phyloP scores from a whole-genome alignment of 2,888 invertebrate species.

The Leistus spinibarbis region DNA sequence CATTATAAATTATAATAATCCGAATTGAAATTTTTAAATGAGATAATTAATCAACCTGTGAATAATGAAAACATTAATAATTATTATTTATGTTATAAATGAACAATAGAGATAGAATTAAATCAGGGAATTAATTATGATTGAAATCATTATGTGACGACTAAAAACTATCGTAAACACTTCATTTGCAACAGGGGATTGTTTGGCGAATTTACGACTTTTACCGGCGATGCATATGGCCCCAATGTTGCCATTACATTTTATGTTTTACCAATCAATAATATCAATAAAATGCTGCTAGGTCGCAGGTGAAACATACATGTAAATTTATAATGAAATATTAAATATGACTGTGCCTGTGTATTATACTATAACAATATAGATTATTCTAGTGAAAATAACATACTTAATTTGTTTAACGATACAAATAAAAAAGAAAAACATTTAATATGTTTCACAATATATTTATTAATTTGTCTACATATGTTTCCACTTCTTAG shows the following conservation, averaged over 20 bases:
- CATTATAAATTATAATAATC: background rate
- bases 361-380: too few relatives aligned
- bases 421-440: too few relatives aligned
- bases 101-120: background rate
- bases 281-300: background rate
- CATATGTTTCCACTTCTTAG: too few relatives aligned
- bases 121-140: background rate
- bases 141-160: background rate
- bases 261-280: background rate
- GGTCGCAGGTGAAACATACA: conserved; percentile 2
- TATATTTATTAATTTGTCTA: too few relatives aligned
- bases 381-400: too few relatives aligned
- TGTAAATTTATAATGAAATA: background rate
- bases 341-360: too few relatives aligned
- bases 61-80: background rate
- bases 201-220: background rate
- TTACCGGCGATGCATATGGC: background rate
- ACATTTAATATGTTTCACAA: too few relatives aligned
- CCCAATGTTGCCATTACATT: background rate
- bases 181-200: background rate
- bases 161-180: conserved; percentile 2
- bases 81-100: background rate
- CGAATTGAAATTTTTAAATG: background rate
- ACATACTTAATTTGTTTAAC: too few relatives aligned
- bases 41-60: background rate